Base-by-base conservation (phyloP, 2,888 invertebrate genomes). In the Resseliella maxima region DNA sequence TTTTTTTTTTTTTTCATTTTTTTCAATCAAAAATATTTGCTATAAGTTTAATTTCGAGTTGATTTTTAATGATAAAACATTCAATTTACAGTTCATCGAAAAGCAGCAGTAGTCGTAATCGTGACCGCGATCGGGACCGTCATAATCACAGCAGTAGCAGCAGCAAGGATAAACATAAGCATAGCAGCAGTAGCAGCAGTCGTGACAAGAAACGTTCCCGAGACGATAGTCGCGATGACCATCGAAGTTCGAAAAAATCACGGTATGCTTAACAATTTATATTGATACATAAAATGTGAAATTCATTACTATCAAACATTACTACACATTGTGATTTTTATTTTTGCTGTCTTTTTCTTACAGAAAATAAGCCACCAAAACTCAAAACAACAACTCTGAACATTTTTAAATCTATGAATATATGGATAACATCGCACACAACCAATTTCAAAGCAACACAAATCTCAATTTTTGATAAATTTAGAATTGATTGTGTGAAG, bases 201-300 rank as follows among this genome's bases (percentile, higher is more conserved):
- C 92, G 90, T 88, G 92, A 92, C 89, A 94, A 93, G 89, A 97
- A 96, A 90, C 93, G 96, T 81, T 93, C 95, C 59, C 93, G 96
- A 36, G 96, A 96, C 87, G 95, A 94, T 88, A 95, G 95, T 89
- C 92, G 93, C 86, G 95, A 95, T 83, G 92, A 92, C 87, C 92
- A 92, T 87, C 93, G 93, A 89, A 93, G 94, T 87, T 92, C 94
- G 86, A 96, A 96, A 90, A 95, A 93, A 91, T 92, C 95, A 45
- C 95, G 92, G 93, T 94, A 83, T 0, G 15, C 31, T n/a, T n/a
- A n/a, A n/a, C n/a, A n/a, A n/a, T n/a, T n/a, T n/a, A n/a, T n/a
- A n/a, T n/a, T n/a, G n/a, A n/a, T n/a, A n/a, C n/a, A n/a, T n/a
- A n/a, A n/a, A 72, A 31, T 12, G 18, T n/a, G 31, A 59, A 8